Base-by-base conservation (phyloP, 2,797 vertebrate species). In the Fundulus diaphanus region DNA sequence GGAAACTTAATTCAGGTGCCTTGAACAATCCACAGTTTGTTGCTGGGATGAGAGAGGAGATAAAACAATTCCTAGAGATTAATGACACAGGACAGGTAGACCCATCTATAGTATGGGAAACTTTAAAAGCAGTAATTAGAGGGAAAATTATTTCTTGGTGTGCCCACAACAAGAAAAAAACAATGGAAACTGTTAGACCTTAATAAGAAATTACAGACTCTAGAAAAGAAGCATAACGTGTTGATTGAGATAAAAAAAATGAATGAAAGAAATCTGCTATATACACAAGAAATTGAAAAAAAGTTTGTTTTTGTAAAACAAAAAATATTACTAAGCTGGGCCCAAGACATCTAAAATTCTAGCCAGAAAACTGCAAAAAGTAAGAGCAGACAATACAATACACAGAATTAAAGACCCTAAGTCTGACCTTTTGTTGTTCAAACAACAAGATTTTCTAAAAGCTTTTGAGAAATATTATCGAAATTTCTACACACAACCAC, bases 401-500 rank as follows among this genome's bases (percentile, higher is more conserved):
- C n/a, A n/a, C n/a, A n/a, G n/a, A n/a, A n/a, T 70, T 24, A 70
- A 52, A 3, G 49, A 54, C 8, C 68, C 33, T 3, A 12, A 7
- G 8, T 54, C 22, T 11, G 31, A 54, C n/a, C 16, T 42, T 46
- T 13, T 67, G 18, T 15, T 16, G 2, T 27, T 37, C 18, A 31
- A 70, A 27, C 68, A 54, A 54, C 20, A 40, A n/a, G 68, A 70
- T 18, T 22, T 70, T 7, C 68, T 52, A 70, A 70, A 6, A 7
- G 2, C 12, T 2, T 70, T 54, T 70, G 24, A 70, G 20, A 70
- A 70, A 1, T 70, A 70, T 15, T 54, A 54, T 7, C 37, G 16
- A 70, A 4, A 3, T 8, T 22, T 70, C 7, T 40, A 54, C 8
- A 7, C 31, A 5, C 48, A 70, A 54, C 49, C 33, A 18, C 31